phyloP scores from a whole-genome alignment of 2,113 vertebrate genomes.

The Poeciliopsis occidentalis region DNA sequence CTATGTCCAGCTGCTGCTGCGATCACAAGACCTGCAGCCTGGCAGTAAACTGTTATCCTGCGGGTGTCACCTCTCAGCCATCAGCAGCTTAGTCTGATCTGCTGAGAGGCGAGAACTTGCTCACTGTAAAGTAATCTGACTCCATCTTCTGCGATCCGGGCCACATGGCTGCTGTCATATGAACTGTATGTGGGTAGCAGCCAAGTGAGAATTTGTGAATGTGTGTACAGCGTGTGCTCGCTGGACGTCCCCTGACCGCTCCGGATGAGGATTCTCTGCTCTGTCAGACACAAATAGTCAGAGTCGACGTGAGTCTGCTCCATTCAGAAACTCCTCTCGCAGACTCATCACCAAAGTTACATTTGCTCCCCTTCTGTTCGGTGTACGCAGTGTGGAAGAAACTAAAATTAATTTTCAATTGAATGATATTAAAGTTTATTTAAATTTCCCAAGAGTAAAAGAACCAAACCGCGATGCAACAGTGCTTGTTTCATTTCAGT shows the following conservation, averaged over 20 bases:
- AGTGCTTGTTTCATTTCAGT: too few relatives aligned
- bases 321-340: constrained; percentile 32
- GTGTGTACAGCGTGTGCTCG: too few relatives aligned
- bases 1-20: constrained; percentile 14
- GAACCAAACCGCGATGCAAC: too few relatives aligned
- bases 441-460: too few relatives aligned
- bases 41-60: constrained; percentile 21
- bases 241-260: too few relatives aligned
- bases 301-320: too few relatives aligned
- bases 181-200: constrained; percentile 33
- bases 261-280: too few relatives aligned
- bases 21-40: constrained; percentile 41
- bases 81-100: constrained; percentile 42
- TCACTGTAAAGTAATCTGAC: constrained; percentile 69
- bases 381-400: constrained; percentile 11
- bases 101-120: constrained; percentile 65
- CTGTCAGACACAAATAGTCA: too few relatives aligned
- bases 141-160: constrained; percentile 31
- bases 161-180: constrained; percentile 49
- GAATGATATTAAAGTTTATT: neutral
- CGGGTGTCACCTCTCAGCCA: constrained; percentile 27
- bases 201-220: constrained; percentile 16
- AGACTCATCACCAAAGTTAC: constrained; percentile 26
- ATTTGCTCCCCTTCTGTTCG: constrained; percentile 30
- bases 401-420: neutral